Percentiles rank a stretch among this genome's conserved stretches.
phyloP scores from a whole-genome alignment of 2,888 invertebrate species.

The Eupithecia pulchellata region DNA sequence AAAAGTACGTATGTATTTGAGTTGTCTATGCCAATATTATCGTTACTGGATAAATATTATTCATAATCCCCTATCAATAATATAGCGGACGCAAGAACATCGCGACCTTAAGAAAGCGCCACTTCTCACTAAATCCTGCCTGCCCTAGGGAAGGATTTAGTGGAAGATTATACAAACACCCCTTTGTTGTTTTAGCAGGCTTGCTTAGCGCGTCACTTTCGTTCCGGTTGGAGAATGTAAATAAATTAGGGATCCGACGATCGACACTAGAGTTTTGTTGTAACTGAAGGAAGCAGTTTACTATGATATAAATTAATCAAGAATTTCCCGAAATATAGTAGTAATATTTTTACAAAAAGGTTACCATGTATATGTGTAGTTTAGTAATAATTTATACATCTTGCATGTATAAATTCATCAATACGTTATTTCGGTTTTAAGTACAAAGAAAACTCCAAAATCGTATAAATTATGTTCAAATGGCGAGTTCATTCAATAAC shows the following conservation, averaged over 20 bases:
- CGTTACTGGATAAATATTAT: not conserved
- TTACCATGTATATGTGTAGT: not conserved
- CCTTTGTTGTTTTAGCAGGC: slow-evolving; percentile 58
- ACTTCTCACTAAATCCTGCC: slow-evolving; percentile 23
- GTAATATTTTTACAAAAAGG: not conserved
- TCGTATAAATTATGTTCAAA: not conserved
- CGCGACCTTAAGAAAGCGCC: not conserved
- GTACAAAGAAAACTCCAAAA: not conserved
- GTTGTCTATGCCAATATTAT: not conserved
- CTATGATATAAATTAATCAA: not conserved
- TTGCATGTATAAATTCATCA: too few species aligned
- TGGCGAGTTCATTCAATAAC: not conserved
- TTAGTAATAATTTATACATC: too few species aligned
- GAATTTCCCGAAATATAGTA: not conserved
- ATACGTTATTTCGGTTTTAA: not conserved
- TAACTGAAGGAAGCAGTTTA: not conserved
- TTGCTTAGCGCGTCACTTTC: slow-evolving; percentile 45
- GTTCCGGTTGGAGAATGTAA: slow-evolving; percentile 30
- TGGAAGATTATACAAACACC: slow-evolving; percentile 51
- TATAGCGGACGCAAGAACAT: not conserved
- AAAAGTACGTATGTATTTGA: not conserved
- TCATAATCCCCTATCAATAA: not conserved
- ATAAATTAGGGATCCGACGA: slow-evolving; percentile 11
- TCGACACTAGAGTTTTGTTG: not conserved
- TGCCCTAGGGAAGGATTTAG: slow-evolving; percentile 42